Base-by-base conservation (phyloP, 2,113 vertebrate genomes). In the Nothoprocta perdicaria region DNA sequence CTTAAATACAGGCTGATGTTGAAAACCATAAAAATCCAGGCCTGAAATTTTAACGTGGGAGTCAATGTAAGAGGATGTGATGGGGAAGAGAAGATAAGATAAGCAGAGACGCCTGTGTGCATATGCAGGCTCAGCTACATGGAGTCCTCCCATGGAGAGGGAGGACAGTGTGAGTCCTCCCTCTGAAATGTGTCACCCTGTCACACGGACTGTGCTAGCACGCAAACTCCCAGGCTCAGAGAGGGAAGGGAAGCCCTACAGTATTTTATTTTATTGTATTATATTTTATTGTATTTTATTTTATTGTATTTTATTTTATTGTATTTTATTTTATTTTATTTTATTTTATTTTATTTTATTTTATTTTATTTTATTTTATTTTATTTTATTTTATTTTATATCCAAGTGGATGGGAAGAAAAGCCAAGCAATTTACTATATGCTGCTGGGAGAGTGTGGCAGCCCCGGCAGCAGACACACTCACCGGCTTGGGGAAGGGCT, bases 401-500 rank as follows among this genome's bases (percentile, higher is more conserved):
- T 53, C 53, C 69, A 12, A 6, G 27, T 11, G 53, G 40, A 72
- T 17, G 19, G 40, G 62, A 10, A 58, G 29, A 46, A 40, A 31
- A 66, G 33, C 72, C 26, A 43, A 80, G 31, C 29, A 23, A 24
- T 38, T 22, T 14, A 1, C 53, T 48, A 5, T 1, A 1, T 60
- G 77, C 52, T 61, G 8, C 29, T 3, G 3, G 72, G 55, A 53
- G 57, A 45, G 31, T 3, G 2, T 1, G 61, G 29, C 23, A 8
- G 81, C 2, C 7, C 9, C 23, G 3, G 40, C 0, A 2, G 69
- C n/a, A 38, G 12, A 9, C 8, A 6, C 50, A 92, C 97, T 97
- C 82, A 98, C 98, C 92, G 97, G 96, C 98, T 99, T 81, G 99
- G 99, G 2, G 99, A 99, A 14, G 99, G 98, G 84, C 98, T 99